Evolutionary conservation across 2,888 invertebrate species (phyloP), one percentile per base, ranked within the genome.

Genomic region (Agrilus mali): DNA sequence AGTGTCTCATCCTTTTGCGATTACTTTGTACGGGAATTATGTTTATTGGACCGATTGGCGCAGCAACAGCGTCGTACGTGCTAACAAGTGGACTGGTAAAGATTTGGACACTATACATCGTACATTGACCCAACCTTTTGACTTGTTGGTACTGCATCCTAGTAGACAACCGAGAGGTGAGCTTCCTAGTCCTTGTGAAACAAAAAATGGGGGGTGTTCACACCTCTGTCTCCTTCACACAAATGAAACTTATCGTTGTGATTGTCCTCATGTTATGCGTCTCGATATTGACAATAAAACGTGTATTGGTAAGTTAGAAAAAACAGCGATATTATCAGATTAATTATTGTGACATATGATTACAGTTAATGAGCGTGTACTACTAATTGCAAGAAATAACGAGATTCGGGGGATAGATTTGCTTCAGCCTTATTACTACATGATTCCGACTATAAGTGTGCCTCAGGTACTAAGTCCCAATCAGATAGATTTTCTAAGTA

Each of bases 31-130:
- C 69, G 90, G 86, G 61, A 81, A 82, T 59, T 80, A 84, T 65
- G 81, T 93, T 10, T 94, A 88, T 69, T 94, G 92, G 90, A 92
- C 90, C 0, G 93, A 94, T 69, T 93, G 94, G 94, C 74, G 88
- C 50, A 82, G 82, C 43, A 88, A 87, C 63, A 82, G 86, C 48
- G 85, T 94, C 3, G 80, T 87, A 53, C 72, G 85, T 57, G 89
- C 90, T 27, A 86, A 86, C 69, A 93, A 93, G 68, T 90, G 86
- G 82, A 82, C 82, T 64, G 87, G 83, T 46, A 75, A 78, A 16
- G 80, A 85, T 62, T 81, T 88, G 3, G 72, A 77, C 46, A 78
- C 86, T 13, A 77, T 93, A 53, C 87, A 89, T 63, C 73, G 84
- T 51, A 86, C 88, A 10, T 74, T 84, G 48, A 82, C 86, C 3